Base-by-base conservation (phyloP, 2,113 vertebrate genomes). In the Gracilinanus agilis region DNA sequence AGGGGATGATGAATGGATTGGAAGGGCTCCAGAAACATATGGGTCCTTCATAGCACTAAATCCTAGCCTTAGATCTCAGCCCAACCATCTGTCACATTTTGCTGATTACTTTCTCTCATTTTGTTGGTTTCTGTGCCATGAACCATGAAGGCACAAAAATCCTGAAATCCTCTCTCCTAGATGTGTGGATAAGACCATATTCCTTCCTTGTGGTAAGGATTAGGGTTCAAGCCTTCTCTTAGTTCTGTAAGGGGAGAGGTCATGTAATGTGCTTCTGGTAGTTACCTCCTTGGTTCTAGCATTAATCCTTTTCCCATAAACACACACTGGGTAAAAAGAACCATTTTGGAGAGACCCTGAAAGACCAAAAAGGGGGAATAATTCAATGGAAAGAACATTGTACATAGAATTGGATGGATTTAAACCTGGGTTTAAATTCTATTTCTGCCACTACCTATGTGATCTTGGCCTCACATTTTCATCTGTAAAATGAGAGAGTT, bases 21-120 rank as follows among this genome's bases (percentile, higher is more conserved):
- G 67, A 83, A 83, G n/a, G n/a, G n/a, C n/a, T 83, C 67, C 67
- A 83, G 67, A 83, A 83, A 40, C 67, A 83, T 83, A 83, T 83
- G 67, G 67, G 67, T 83, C 67, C 67, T 83, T 40, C 67, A 83
- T 19, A 40, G n/a, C 67, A 83, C n/a, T 83, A 23, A 83, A 40
- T 40, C n/a, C 67, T 19, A 7, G 5, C n/a, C 19, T 83, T 83
- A 83, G 67, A 40, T 83, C n/a, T 83, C 67, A 40, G 67, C 67
- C 67, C 67, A 40, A 83, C 67, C 67, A 83, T 83, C 67, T 83
- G 67, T 83, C 67, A 40, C 67, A 83, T 83, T 83, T 83, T 83
- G 67, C n/a, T 83, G 67, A 40, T 40, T 40, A 83, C 67, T 83
- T 83, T 67, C 58, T 67, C 34, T 83, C n/a, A 40, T 21, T 40